These are phyloP conservation scores for Elegia similella DNA, from an alignment of 2,888 invertebrate genomes.

Conservation along the genomic window DNA sequence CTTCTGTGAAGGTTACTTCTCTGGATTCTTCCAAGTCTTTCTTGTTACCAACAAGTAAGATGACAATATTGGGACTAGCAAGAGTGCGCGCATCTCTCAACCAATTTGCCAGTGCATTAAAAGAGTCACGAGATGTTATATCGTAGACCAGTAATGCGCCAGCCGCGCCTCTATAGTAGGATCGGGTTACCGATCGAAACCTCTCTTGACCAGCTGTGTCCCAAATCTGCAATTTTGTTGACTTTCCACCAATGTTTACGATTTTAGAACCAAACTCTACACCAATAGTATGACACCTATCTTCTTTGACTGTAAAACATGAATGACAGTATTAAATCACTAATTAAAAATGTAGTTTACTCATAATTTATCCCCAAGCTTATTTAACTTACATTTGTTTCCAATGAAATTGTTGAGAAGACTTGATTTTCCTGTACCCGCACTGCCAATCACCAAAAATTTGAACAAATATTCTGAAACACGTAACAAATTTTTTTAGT, in stretches of 20 bases:
- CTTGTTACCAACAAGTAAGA: constrained; percentile 91
- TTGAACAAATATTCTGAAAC: constrained; percentile 91
- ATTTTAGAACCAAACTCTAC: constrained; percentile 94
- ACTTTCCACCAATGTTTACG: constrained; percentile 90
- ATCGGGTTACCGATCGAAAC: constrained; percentile 95
- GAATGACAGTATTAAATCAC: not conserved
- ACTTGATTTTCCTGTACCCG: constrained; percentile 92
- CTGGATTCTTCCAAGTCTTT: constrained; percentile 90
- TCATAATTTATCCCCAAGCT: not conserved
- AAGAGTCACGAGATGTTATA: constrained; percentile 94
- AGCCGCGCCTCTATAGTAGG: constrained; percentile 93
- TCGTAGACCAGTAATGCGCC: constrained; percentile 96
- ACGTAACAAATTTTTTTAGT: too few relatives aligned
- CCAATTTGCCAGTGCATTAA: constrained; percentile 95
- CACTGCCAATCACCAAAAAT: constrained; percentile 92
- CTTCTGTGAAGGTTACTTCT: constrained; percentile 91
- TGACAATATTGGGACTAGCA: constrained; percentile 91
- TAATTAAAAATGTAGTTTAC: constrained; percentile 1
- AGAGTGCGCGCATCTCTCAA: constrained; percentile 89
- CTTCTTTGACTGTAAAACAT: constrained; percentile 86
- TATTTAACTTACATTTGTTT: constrained; percentile 87
- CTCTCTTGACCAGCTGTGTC: constrained; percentile 98
- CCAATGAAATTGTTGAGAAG: constrained; percentile 92
- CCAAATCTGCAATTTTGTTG: constrained; percentile 91
- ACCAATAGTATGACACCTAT: constrained; percentile 92